phyloP scores from a whole-genome alignment of 2,888 invertebrate species.

The Drosophila pseudotakahashii region DNA sequence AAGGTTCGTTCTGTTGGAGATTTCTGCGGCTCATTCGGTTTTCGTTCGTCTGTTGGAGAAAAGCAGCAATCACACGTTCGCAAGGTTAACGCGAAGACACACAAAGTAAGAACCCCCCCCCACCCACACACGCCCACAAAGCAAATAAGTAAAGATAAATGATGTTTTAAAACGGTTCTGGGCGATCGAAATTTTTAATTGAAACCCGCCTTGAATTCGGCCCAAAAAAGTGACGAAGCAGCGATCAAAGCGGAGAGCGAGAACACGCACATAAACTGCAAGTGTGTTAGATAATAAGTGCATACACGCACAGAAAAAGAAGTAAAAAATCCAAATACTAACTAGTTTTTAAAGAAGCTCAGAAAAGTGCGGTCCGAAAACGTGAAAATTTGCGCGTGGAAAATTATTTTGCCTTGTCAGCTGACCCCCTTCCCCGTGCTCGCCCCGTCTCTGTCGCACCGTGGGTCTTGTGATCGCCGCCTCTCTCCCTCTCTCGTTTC shows the following conservation, averaged over 20 bases:
- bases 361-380: constrained; percentile 46
- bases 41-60: constrained; percentile 71
- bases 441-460: constrained; percentile 24
- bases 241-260: constrained; percentile 20
- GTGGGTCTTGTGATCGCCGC: constrained; percentile 65
- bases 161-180: constrained; percentile 2
- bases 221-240: constrained; percentile 54
- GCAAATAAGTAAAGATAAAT: constrained; percentile 35
- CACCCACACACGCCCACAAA: constrained; percentile 17
- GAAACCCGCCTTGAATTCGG: constrained; percentile 24
- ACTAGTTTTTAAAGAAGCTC: constrained; percentile 3
- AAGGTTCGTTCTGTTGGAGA: too few species aligned
- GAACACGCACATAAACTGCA: constrained; percentile 39
- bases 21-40: constrained; percentile 70
- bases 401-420: constrained; percentile 59
- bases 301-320: constrained; percentile 13
- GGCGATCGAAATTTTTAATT: background rate
- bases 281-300: constrained; percentile 68
- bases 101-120: constrained; percentile 64
- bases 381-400: constrained; percentile 39
- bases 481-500: constrained; percentile 5
- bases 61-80: constrained; percentile 68
- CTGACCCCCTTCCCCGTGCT: constrained; percentile 61
- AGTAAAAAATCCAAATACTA: constrained; percentile 7
- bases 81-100: constrained; percentile 63